Conservation (phyloP, 2,113 vertebrate species). For the Elachura formosa region DNA sequence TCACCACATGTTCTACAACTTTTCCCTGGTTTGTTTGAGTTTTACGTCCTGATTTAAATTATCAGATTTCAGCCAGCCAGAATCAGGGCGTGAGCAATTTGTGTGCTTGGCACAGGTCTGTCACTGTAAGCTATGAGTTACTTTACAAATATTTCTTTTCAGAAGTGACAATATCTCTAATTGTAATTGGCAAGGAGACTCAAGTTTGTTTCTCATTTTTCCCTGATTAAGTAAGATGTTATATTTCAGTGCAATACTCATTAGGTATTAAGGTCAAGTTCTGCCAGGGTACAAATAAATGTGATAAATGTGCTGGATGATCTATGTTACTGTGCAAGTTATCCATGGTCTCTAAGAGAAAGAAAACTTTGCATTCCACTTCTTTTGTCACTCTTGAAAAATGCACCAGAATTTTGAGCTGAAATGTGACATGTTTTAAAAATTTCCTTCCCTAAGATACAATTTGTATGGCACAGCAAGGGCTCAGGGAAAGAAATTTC, state of each 20-base stretch:
- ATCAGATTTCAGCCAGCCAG: neutral
- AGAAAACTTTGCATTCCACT: neutral
- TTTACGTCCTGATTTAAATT: neutral
- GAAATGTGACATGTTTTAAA: neutral
- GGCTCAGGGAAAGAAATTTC: neutral
- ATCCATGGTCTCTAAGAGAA: neutral
- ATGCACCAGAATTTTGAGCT: neutral
- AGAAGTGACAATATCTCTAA: neutral
- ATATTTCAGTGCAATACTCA: neutral
- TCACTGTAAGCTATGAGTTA: neutral
- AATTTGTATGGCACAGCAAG: neutral
- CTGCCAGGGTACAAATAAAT: neutral
- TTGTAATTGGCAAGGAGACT: neutral
- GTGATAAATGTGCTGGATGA: neutral
- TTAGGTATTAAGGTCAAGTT: neutral
- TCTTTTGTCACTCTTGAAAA: neutral
- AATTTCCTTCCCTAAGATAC: neutral
- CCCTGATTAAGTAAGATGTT: neutral
- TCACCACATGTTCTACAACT: neutral
- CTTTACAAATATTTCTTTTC: neutral
- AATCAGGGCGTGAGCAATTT: neutral
- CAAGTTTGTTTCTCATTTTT: neutral
- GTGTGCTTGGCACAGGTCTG: neutral
- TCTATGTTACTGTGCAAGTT: neutral
- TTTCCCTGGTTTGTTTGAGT: neutral